A percentile compares a stretch with the other conserved stretches of the same genome.
Conservation (phyloP, 2,888 invertebrate species). For the Dugesia japonica region DNA sequence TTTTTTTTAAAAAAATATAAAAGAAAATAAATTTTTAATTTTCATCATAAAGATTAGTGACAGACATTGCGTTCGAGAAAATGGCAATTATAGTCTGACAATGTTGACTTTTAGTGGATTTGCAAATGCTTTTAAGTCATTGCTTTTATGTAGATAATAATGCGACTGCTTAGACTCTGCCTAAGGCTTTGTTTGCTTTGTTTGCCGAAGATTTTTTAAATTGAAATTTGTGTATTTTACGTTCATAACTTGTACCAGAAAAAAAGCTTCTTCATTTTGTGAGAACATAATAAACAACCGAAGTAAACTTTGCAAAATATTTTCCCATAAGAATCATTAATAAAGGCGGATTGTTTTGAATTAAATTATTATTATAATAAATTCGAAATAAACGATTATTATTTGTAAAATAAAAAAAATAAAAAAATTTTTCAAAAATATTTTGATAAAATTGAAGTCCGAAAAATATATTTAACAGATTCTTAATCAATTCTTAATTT, state of each 20-base stretch:
- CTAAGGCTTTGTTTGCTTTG: not conserved
- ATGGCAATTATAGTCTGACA: conserved; percentile 4
- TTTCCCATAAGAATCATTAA: no score
- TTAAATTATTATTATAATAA: no score
- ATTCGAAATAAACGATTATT: no score
- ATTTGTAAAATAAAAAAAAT: not conserved
- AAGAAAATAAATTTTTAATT: no score
- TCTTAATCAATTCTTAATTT: no score
- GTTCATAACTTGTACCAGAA: not conserved
- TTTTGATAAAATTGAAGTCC: not conserved
- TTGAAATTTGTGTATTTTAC: not conserved
- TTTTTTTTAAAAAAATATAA: no score
- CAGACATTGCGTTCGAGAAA: not conserved
- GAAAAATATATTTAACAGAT: no score
- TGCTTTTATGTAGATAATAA: not conserved
- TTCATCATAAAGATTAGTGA: no score
- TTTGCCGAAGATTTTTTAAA: not conserved
- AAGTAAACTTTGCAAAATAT: no score
- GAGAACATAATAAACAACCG: not conserved
- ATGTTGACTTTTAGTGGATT: conserved; percentile 11
- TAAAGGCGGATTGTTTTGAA: no score
- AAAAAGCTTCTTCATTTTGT: not conserved
- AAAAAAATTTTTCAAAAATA: not conserved
- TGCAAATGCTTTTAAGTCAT: conserved; percentile 16
- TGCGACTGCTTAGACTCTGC: not conserved